phyloP scores from a whole-genome alignment of 2,888 invertebrate species.

The Heliconius aoede region DNA sequence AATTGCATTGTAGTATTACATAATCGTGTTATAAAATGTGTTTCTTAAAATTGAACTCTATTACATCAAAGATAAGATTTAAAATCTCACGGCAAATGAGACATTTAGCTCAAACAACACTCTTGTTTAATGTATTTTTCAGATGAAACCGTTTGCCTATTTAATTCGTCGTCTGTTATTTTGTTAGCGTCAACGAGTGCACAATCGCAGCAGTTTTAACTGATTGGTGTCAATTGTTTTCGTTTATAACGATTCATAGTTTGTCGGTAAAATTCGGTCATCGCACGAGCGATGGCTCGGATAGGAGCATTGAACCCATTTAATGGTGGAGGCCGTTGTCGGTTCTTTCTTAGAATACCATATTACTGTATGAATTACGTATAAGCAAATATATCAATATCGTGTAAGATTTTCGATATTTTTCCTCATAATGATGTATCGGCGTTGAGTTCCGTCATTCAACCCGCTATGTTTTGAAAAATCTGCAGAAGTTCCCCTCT shows the following conservation, averaged over 20 bases:
- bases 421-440: too few relatives aligned
- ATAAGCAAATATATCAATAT: not conserved
- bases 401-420: too few relatives aligned
- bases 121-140: slow-evolving; percentile 19
- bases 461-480: too few relatives aligned
- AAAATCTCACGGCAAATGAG: not conserved
- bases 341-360: not conserved
- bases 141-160: slow-evolving; percentile 27
- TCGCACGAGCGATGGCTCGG: slow-evolving; percentile 37
- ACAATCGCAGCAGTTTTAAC: slow-evolving; percentile 20
- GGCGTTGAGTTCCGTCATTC: too few relatives aligned
- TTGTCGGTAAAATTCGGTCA: slow-evolving; percentile 41
- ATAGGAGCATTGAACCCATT: slow-evolving; percentile 38
- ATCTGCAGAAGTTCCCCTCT: too few relatives aligned
- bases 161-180: slow-evolving; percentile 23
- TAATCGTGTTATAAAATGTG: not conserved
- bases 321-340: not conserved
- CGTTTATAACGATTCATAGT: slow-evolving; percentile 32
- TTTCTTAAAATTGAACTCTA: slow-evolving; percentile 1
- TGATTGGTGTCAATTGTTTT: slow-evolving; percentile 45
- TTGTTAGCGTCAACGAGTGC: slow-evolving; percentile 8
- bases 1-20: not conserved
- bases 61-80: not conserved
- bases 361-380: not conserved
- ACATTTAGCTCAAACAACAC: not conserved